These are phyloP conservation scores for Botrylloides violaceus DNA, from an alignment of 23 tunicate species.

Conservation along the genomic window DNA sequence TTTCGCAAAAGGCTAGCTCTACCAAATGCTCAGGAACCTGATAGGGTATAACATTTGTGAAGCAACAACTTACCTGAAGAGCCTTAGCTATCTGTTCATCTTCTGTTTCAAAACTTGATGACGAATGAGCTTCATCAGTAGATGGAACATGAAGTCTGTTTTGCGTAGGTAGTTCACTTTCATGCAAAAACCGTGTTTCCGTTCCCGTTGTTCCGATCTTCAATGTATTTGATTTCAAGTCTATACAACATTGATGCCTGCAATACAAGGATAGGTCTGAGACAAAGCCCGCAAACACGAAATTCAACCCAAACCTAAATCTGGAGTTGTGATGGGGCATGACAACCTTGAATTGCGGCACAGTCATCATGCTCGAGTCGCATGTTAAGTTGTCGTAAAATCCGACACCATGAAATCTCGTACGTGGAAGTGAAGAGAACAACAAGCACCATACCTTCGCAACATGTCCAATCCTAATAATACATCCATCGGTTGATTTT, in stretches of 20 bases:
- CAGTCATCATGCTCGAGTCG: too few relatives aligned
- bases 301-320: too few relatives aligned
- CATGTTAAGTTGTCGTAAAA: too few relatives aligned
- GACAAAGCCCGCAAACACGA: too few relatives aligned
- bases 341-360: too few relatives aligned
- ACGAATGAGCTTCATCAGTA: background rate
- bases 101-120: background rate
- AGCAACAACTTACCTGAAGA: constrained; percentile 12
- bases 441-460: constrained; percentile 36
- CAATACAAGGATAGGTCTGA: background rate
- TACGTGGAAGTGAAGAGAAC: background rate
- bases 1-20: background rate
- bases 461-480: constrained; percentile 81
- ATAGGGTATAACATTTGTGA: background rate
- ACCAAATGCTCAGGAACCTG: background rate
- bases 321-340: too few relatives aligned
- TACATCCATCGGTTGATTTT: constrained; percentile 71
- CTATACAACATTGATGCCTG: constrained; percentile 93
- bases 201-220: constrained; percentile 52
- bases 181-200: constrained; percentile 57
- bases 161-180: constrained; percentile 57
- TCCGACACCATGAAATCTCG: too few relatives aligned
- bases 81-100: constrained; percentile 23
- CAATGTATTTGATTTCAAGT: constrained; percentile 45
- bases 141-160: constrained; percentile 59